A percentile compares a stretch with the other conserved stretches of the same genome.
Conservation (phyloP, 2,888 invertebrate species). For the Acrobeloides nanus region DNA sequence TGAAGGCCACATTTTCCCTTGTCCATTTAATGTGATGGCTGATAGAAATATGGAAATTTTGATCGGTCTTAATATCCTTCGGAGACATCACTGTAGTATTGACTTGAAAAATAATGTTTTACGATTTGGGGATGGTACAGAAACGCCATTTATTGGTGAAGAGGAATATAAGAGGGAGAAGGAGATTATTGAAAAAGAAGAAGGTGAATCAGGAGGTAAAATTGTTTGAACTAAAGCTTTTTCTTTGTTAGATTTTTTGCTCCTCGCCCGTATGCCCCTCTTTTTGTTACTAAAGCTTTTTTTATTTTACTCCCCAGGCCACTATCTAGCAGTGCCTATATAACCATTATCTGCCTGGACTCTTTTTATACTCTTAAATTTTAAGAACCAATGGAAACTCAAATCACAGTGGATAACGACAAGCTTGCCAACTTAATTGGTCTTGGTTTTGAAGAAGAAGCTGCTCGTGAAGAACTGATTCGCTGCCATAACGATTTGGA, state of each 20-base stretch:
- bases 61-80: conserved; percentile 87
- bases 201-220: neutral
- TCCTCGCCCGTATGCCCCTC: no score
- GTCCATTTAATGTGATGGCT: conserved; percentile 90
- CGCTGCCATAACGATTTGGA: conserved; percentile 11
- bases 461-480: conserved; percentile 14
- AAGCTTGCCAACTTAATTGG: conserved; percentile 19
- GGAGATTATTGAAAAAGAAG: conserved; percentile 7
- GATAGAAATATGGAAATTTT: conserved; percentile 98
- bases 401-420: conserved; percentile 17
- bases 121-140: conserved; percentile 28
- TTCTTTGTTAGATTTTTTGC: neutral
- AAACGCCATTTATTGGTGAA: conserved; percentile 30
- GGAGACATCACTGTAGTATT: conserved; percentile 69
- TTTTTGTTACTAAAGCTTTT: no score
- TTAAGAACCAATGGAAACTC: conserved; percentile 10
- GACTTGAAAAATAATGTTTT: conserved; percentile 72
- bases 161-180: conserved; percentile 22
- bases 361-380: conserved; percentile 2
- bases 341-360: no score
- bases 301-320: neutral
- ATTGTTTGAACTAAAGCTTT: neutral
- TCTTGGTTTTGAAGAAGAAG: conserved; percentile 15
- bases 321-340: neutral
- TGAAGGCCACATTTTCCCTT: conserved; percentile 81